phyloP scores from a whole-genome alignment of 2,888 invertebrate genomes.

The Xylota sylvarum region DNA sequence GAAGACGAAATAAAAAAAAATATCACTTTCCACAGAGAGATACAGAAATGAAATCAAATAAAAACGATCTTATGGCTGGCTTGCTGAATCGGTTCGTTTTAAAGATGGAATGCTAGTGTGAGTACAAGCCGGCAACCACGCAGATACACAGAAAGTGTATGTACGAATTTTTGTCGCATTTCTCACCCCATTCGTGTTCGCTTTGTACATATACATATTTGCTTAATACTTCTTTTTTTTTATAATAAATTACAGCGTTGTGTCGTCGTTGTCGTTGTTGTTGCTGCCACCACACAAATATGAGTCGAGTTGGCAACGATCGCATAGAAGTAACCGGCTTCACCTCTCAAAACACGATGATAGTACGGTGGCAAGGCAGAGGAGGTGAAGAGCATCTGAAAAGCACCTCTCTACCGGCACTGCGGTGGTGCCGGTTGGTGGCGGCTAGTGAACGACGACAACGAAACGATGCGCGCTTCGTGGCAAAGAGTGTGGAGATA shows the following conservation, averaged over 20 bases:
- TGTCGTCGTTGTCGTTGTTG: background rate
- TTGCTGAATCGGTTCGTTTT: conserved; percentile 38
- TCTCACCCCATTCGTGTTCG: background rate
- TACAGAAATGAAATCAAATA: conserved; percentile 15
- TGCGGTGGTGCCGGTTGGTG: background rate
- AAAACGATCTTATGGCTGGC: conserved; percentile 11
- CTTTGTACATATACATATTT: background rate
- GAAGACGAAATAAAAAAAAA: background rate
- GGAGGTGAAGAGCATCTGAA: conserved; percentile 1
- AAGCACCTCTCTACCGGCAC: background rate
- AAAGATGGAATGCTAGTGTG: conserved; percentile 13
- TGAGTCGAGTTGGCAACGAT: conserved; percentile 37
- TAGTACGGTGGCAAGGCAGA: background rate
- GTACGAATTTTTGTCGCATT: conserved; percentile 41
- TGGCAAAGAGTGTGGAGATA: conserved; percentile 27
- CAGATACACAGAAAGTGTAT: conserved; percentile 3
- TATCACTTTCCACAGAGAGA: conserved; percentile 15
- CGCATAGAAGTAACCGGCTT: conserved; percentile 43
- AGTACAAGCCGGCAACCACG: conserved; percentile 24
- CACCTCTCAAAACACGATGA: conserved; percentile 4
- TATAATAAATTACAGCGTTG: conserved; percentile 39
- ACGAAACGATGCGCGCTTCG: background rate
- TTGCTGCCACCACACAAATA: conserved; percentile 22
- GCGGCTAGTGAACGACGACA: conserved; percentile 22
- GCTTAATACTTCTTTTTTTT: conserved; percentile 20